Conservation (phyloP, 2,113 vertebrate genomes). For the Oriolus oriolus region DNA sequence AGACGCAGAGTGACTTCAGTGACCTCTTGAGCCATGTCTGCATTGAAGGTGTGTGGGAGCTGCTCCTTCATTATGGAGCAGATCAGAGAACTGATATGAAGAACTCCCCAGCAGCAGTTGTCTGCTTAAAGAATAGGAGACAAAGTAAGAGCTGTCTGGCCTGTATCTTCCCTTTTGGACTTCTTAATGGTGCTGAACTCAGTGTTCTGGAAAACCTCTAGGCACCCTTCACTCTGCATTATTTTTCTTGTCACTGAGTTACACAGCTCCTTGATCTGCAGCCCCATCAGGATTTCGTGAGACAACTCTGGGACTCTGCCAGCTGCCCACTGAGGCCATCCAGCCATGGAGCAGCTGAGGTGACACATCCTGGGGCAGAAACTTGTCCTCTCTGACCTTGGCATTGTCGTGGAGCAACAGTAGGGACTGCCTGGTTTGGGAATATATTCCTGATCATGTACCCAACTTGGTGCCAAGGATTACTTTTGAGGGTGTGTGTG, state of each 20-base stretch:
- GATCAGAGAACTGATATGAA: background rate
- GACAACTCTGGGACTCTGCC: background rate
- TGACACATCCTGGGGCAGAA: background rate
- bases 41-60: background rate
- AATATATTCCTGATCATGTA: rapidly evolving
- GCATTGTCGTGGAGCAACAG: background rate
- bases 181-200: background rate
- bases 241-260: background rate
- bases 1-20: background rate
- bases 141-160: background rate
- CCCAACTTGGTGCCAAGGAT: background rate
- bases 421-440: background rate
- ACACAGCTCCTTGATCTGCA: background rate
- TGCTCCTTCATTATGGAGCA: background rate
- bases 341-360: background rate
- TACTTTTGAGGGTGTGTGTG: background rate
- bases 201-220: constrained; percentile 27
- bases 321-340: background rate
- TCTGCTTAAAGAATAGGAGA: background rate
- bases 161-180: background rate
- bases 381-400: background rate
- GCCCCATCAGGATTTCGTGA: background rate
- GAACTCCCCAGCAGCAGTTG: background rate
- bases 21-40: background rate
- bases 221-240: constrained; percentile 25